Percentiles rank a stretch among this genome's conserved stretches.
Evolutionary conservation across 2,888 invertebrate species (phyloP).

Genomic region (Stictocephala bisonia): DNA sequence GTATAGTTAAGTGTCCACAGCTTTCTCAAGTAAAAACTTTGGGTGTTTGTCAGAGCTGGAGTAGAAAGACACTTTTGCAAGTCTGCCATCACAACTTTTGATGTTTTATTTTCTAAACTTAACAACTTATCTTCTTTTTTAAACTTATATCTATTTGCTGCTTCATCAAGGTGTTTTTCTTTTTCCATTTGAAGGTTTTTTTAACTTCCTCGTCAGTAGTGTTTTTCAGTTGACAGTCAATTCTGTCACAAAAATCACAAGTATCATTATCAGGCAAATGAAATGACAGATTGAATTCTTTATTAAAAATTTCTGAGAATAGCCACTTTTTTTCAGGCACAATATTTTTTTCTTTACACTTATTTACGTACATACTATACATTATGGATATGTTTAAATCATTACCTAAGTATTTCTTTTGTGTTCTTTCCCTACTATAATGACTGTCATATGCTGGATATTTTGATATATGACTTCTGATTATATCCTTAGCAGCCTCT

Average conservation of each 20-base stretch:
- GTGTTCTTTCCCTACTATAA: constrained; percentile 2
- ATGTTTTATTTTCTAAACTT: constrained; percentile 10
- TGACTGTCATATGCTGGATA: not conserved
- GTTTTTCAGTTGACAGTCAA: constrained; percentile 13
- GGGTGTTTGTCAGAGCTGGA: constrained; percentile 13
- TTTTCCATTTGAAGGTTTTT: constrained; percentile 10
- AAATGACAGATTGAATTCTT: constrained; percentile 10
- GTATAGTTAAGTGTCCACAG: constrained; percentile 9
- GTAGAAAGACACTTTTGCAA: constrained; percentile 13
- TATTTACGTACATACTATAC: constrained; percentile 10
- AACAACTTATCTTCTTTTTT: constrained; percentile 9
- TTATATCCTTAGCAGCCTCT: constrained; percentile 9
- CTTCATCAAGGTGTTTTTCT: constrained; percentile 1
- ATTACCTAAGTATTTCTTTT: constrained; percentile 13
- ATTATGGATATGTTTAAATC: constrained; percentile 10
- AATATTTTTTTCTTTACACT: constrained; percentile 13
- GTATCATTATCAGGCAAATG: constrained; percentile 6
- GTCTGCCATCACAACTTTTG: constrained; percentile 13
- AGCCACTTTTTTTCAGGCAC: too few relatives aligned
- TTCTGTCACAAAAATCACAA: constrained; percentile 1
- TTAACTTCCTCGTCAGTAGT: constrained; percentile 9
- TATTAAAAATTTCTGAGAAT: constrained; percentile 9
- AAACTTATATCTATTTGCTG: constrained; percentile 13
- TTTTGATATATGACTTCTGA: constrained; percentile 13
- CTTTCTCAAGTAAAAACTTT: constrained; percentile 9